Conservation (phyloP, 92 coral and sea anemone species). For the Phenganax subtilis region DNA sequence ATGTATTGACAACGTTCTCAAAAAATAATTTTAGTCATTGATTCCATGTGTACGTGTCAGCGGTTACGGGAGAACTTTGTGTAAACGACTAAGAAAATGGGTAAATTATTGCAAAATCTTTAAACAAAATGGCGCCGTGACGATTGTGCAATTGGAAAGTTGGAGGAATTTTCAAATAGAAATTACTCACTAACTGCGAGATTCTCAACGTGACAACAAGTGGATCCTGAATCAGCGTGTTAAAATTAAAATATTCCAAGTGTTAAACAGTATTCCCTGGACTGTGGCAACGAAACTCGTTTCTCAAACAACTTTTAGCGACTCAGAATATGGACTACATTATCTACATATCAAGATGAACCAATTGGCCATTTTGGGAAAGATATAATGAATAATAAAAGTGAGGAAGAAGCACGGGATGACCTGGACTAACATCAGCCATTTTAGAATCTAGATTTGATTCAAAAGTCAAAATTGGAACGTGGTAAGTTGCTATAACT, state of each 20-base stretch:
- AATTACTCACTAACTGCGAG: background rate
- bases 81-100: no score
- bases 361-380: background rate
- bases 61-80: no score
- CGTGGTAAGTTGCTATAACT: slow-evolving; percentile 1
- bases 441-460: slow-evolving; percentile 1
- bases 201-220: background rate
- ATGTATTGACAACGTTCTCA: no score
- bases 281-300: background rate
- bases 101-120: no score
- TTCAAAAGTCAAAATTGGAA: background rate
- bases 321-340: background rate
- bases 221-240: background rate
- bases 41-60: no score
- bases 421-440: background rate
- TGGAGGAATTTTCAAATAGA: background rate
- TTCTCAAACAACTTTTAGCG: background rate
- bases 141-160: no score
- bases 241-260: background rate
- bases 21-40: no score
- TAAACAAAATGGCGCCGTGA: no score
- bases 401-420: background rate
- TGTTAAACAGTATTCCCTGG: background rate
- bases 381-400: background rate
- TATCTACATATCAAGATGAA: background rate